These are phyloP conservation scores for Phyllopteryx taeniolatus DNA, from an alignment of 2,113 vertebrate genomes.

Conservation along the genomic window DNA sequence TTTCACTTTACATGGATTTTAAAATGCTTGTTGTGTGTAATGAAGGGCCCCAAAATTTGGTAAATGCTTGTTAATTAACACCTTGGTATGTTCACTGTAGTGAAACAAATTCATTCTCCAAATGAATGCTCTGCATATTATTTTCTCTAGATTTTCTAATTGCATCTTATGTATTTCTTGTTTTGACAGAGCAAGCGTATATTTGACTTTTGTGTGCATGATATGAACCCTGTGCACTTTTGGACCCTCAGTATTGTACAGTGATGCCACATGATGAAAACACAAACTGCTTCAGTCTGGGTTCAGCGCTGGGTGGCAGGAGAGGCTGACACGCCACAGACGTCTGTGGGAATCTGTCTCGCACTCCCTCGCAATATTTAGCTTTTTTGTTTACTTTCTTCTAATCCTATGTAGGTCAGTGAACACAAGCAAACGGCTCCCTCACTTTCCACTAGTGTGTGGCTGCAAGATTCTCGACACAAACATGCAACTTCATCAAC, in stretches of 20 bases:
- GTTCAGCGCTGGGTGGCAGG: conserved; percentile 41
- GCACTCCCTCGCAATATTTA: conserved; percentile 28
- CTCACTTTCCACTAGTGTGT: conserved; percentile 21
- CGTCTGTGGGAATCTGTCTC: conserved; percentile 30
- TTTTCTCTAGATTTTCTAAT: not conserved
- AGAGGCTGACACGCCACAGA: conserved; percentile 57
- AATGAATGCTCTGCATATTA: not conserved
- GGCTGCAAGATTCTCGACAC: conserved; percentile 33
- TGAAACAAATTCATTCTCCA: not conserved
- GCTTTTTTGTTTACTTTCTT: conserved; percentile 56
- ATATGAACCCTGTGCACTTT: conserved; percentile 7
- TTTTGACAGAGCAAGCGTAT: conserved; percentile 23
- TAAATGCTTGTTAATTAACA: not conserved
- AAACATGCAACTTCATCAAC: conserved; percentile 8
- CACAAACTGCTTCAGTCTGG: not conserved
- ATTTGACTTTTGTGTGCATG: conserved; percentile 13
- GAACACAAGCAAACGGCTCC: not conserved
- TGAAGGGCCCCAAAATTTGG: no score
- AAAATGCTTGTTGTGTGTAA: no score
- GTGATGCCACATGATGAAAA: conserved; percentile 11
- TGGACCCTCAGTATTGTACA: not conserved
- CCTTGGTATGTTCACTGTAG: not conserved
- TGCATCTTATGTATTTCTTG: conserved; percentile 1
- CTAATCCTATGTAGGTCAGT: conserved; percentile 62
- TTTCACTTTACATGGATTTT: no score